Percentiles rank a stretch among this genome's conserved stretches.
These are phyloP conservation scores for Augochlora pura DNA, from an alignment of 1,140 invertebrate species.

Conservation along the genomic window DNA sequence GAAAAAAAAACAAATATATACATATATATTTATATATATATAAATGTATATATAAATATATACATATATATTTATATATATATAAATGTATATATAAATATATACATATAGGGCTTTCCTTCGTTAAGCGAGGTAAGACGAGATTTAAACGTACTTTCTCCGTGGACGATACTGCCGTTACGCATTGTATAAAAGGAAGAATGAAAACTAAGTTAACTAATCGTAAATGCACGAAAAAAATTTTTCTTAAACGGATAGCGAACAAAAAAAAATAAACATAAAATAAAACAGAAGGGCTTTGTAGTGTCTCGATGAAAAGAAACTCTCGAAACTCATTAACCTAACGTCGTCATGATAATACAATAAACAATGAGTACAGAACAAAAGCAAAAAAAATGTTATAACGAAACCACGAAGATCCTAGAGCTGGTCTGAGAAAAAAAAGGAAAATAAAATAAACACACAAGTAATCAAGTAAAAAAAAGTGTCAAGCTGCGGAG, in stretches of 20 bases:
- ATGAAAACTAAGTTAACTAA: slow-evolving; percentile 63
- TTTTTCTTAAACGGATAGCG: slow-evolving; percentile 64
- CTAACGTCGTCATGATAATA: slow-evolving; percentile 60
- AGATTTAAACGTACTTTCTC: slow-evolving; percentile 70
- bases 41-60: slow-evolving; percentile 42
- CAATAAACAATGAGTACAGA: slow-evolving; percentile 39
- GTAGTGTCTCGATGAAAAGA: slow-evolving; percentile 62
- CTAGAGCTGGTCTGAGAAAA: slow-evolving; percentile 47
- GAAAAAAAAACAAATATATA: slow-evolving; percentile 37
- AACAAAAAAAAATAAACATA: slow-evolving; percentile 34
- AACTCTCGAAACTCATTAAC: slow-evolving; percentile 63
- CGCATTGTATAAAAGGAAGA: slow-evolving; percentile 64
- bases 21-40: slow-evolving; percentile 27
- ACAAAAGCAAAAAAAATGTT: slow-evolving; percentile 34
- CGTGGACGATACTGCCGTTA: slow-evolving; percentile 73
- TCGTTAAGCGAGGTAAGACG: slow-evolving; percentile 66
- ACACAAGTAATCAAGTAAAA: slow-evolving; percentile 56
- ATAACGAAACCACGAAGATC: slow-evolving; percentile 45
- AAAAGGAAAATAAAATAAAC: slow-evolving; percentile 23
- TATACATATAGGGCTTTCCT: slow-evolving; percentile 61
- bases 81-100: slow-evolving; percentile 31
- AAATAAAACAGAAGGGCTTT: slow-evolving; percentile 53
- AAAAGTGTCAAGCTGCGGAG: slow-evolving; percentile 69
- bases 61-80: slow-evolving; percentile 29
- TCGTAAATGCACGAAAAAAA: slow-evolving; percentile 62